Base-by-base conservation (phyloP, 2,113 vertebrate species). In the Redunca redunca region DNA sequence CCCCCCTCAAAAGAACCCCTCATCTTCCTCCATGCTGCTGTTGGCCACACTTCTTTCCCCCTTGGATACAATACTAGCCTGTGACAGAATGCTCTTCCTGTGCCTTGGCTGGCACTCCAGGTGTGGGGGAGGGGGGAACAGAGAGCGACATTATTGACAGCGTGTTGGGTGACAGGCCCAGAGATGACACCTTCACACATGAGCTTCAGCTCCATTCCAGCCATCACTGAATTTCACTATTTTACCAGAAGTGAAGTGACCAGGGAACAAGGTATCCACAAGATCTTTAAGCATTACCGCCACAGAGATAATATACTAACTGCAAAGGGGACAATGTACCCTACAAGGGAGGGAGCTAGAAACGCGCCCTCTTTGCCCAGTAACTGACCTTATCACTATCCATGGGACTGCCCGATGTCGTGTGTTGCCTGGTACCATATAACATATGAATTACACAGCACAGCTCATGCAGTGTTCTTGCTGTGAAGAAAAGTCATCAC, bases 361-460 rank as follows among this genome's bases (percentile, higher is more conserved):
- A 48, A 50, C 40, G 16, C 23, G 17, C 23, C 33, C 10, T 26
- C 52, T 58, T 9, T 4, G 30, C 15, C 48, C 53, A 53, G 46
- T 30, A 57, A 82, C 10, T 0, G 4, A 71, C 88, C n/a, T 48
- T 71, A 30, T 50, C 36, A 71, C 30, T 53, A 77, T 53, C 1
- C 30, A 53, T 21, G 48, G 58, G 33, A 19, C 16, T 17, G 58
- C 46, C 77, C 62, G 43, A 33, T 25, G 64, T 57, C 23, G 50
- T 0, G 0, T 2, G 57, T 48, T 8, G 64, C 92, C 53, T 0
- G 16, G 78, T 50, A n/a, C 0, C 5, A 48, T 19, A 64, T 7
- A 16, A 46, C 11, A 40, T 1, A 40, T 1, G 90, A 30, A 58
- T 57, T 25, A 28, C 8, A 82, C 2, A 60, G 82, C 21, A 43